Base-by-base conservation (phyloP, 2,888 invertebrate genomes). In the Leptothorax acervorum region DNA sequence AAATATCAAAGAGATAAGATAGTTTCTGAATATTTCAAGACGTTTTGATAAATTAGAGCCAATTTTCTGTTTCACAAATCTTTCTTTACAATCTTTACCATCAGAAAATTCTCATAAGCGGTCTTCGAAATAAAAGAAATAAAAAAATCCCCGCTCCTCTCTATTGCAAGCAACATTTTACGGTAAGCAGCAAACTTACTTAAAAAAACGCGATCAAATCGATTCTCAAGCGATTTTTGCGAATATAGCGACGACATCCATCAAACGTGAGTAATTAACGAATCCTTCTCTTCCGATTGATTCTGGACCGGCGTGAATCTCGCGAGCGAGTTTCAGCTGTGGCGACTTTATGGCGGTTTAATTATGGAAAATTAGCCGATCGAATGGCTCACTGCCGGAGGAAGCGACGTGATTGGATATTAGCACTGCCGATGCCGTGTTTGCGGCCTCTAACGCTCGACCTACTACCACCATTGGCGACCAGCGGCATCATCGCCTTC, bases 381-480 rank as follows among this genome's bases (percentile, higher is more conserved):
- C 90, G 91, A 91, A 90, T 90, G 6, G 90, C 87, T 82, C 86
- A 87, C 85, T 68, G 88, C 86, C 83, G 90, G 90, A 91, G 90
- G 90, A 91, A 92, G 89, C 90, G 81, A 85, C 89, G 83, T 91
- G 92, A 93, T 93, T 92, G 92, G 92, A 90, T 93, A 93, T 93
- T 93, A 93, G 90, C 89, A 86, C 86, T 83, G 76, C 87, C 87
- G 79, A 83, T 83, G 76, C 87, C 87, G 79, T 84, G 84, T 88
- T 90, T 88, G 87, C 85, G 71, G 79, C 82, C 86, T 85, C 88
- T 63, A 79, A 35, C 86, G 84, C 76, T 81, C 84, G 42, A 66
- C 28, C 85, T 55, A 55, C 68, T 73, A 78, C 55, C 76, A 60
- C 53, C 74, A 73, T 70, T 65, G 82, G 73, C 76, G 81, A 84